phyloP scores from a whole-genome alignment of 2,888 invertebrate genomes.

The Cecidostiba fungosa region DNA sequence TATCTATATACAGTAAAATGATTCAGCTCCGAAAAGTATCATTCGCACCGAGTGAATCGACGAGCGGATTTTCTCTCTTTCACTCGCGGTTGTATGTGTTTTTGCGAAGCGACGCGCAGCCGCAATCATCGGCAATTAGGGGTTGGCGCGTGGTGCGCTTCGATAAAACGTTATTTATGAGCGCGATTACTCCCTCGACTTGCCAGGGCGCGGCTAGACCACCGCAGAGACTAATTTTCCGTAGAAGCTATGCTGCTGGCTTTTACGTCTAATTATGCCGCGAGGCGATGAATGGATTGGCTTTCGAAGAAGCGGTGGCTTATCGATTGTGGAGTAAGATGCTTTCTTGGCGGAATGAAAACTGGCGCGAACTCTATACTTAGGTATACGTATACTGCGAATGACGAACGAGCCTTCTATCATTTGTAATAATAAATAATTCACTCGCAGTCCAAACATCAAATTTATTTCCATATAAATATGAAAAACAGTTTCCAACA shows the following conservation, averaged over 20 bases:
- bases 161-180: slow-evolving; percentile 77
- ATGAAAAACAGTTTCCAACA: not conserved
- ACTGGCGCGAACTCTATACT: too few species aligned
- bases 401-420: too few species aligned
- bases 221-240: slow-evolving; percentile 47
- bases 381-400: too few species aligned
- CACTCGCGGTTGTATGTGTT: slow-evolving; percentile 37
- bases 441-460: too few species aligned
- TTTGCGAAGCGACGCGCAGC: slow-evolving; percentile 38
- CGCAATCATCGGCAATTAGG: slow-evolving; percentile 78
- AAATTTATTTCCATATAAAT: not conserved
- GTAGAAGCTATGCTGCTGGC: not conserved
- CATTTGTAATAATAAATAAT: too few species aligned
- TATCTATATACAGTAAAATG: slow-evolving; percentile 16
- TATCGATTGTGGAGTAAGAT: not conserved
- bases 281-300: not conserved
- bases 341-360: too few species aligned
- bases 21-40: slow-evolving; percentile 30
- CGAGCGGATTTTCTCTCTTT: slow-evolving; percentile 1
- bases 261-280: slow-evolving; percentile 43
- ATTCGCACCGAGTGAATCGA: slow-evolving; percentile 23
- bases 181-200: slow-evolving; percentile 71
- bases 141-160: slow-evolving; percentile 59
- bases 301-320: not conserved
- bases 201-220: slow-evolving; percentile 71